Evolutionary conservation across 92 coral and sea anemone species (phyloP), one percentile per base, ranked within the genome.

Genomic region (Parazoanthus darwini): DNA sequence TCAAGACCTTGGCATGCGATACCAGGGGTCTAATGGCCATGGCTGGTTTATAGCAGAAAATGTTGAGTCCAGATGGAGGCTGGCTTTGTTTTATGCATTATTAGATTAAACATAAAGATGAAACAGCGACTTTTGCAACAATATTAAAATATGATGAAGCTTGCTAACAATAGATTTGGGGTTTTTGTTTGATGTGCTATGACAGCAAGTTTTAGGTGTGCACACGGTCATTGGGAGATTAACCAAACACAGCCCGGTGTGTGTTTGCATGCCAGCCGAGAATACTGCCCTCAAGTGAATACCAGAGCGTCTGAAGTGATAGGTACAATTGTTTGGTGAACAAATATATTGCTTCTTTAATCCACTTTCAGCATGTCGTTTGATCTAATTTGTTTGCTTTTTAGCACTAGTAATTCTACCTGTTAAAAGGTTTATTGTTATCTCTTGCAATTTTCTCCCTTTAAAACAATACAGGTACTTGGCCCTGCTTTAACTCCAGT

Each of bases 351-450:
- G 74, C 87, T 84, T 71, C 44, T 43, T 84, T 84, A 71, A 84
- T 84, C 87, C 87, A 71, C 79, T 84, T 84, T 84, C 79, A 84
- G 79, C 26, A 70, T 84, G 87, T 48, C 67, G 87, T 84, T 84
- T 84, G 79, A 48, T 43, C 66, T 70, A 84, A 84, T 84, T 74
- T 84, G 79, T 84, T 84, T 84, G 87, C 63, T 71, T 84, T 71
- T 84, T 29, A 74, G 25, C 79, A 84, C 46, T 33, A 84, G 79
- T 70, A 70, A 84, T 44, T 84, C 87, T 84, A 73, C 59, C 87
- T 84, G 79, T 84, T 84, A 84, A 84, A 84, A 84, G 87, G 87
- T 84, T 84, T 73, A 71, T 48, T 84, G 87, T 84, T 84, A 33
- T 84, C 78, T 73, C 70, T 84, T 48, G 37, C 29, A 84, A 84